Evolutionary conservation across 2,888 invertebrate species (phyloP), one percentile per base, ranked within the genome.

Genomic region (Branchipolynoe longqiensis): DNA sequence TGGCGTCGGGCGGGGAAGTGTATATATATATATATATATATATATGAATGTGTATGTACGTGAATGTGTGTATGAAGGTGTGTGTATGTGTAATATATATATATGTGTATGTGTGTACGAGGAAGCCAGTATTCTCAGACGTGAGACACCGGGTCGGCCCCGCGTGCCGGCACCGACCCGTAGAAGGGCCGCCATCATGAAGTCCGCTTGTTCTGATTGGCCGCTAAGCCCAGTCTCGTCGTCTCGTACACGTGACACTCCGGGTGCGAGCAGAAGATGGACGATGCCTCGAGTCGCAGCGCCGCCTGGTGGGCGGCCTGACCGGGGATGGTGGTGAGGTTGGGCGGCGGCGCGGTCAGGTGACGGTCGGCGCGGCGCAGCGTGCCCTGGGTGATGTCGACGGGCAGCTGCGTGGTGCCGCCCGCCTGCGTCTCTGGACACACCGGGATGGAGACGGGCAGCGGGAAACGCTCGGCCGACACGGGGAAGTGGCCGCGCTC

Each of bases 401-500:
- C 36, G 69, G 69, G 69, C 69, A 69, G 36, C 18, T 33, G 33
- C 2, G 69, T 69, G 36, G 69, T 69, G 69, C 36, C 38, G 69
- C 69, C 69, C 36, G 36, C 12, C 48, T 12, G 48, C 36, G 41
- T 78, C 31, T 78, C 78, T 25, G 78, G 41, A 48, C 54, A 54
- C 1, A 12, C 18, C 14, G 78, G 78, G 28, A 78, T 54, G 41
- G 78, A 78, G 25, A 48, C 48, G 48, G 54, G 41, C 54, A 41
- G 28, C 25, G 78, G 78, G 54, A 78, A 78, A 31, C 78, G 41
- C 31, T 78, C 78, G n/a, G 78, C 78, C 25, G 78, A 54, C 41
- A 78, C 41, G 48, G 78, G 78, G 78, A 78, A 78, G 54, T 78
- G 78, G 78, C 78, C 78, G 14, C 78, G 54, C 54, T 78, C 78